Evolutionary conservation across 2,888 invertebrate species (phyloP), one percentile per base, ranked within the genome.

Genomic region (Patella ulyssiponensis): DNA sequence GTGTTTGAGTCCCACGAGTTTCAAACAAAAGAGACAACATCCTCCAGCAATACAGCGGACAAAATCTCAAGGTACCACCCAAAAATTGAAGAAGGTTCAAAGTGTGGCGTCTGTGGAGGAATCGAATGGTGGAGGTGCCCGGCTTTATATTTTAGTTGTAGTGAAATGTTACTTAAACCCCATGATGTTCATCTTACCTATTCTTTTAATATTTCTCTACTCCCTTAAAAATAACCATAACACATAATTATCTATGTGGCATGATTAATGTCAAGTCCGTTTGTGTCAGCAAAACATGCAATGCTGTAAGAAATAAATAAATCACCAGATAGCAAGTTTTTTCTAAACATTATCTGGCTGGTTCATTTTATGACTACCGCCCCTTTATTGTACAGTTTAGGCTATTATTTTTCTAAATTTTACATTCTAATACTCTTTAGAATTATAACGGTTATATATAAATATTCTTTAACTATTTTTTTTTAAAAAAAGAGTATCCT

Each of bases 11-110:
- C 94, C 94, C 86, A 93, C 94, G 77, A 87, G 85, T 79, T 85
- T 86, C 79, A 89, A 88, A 84, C 87, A 87, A 84, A 92, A 93
- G 88, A 92, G 92, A 88, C 86, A 88, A 88, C 87, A 86, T 75
- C 88, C 87, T 77, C 90, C 91, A 76, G 95, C 94, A 89, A 94
- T 95, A 92, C 95, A 95, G 92, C 95, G 96, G 92, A 96, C 96
- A 92, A 96, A 96, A 93, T 96, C 96, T 93, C 97, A 97, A 96
- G 97, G 97, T 96, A 96, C 96, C 94, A 80, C 82, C 79, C 84
- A 86, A 82, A 90, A 88, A 86, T 84, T 90, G 81, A 88, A 88
- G 87, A 90, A 90, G 85, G 88, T 87, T 53, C 89, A 88, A 84
- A 90, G 89, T 83, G 86, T 86, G 77, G 86, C 89, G 75, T 91